phyloP scores from a whole-genome alignment of 2,797 vertebrate species.

The Rhinatrema bivittatum region DNA sequence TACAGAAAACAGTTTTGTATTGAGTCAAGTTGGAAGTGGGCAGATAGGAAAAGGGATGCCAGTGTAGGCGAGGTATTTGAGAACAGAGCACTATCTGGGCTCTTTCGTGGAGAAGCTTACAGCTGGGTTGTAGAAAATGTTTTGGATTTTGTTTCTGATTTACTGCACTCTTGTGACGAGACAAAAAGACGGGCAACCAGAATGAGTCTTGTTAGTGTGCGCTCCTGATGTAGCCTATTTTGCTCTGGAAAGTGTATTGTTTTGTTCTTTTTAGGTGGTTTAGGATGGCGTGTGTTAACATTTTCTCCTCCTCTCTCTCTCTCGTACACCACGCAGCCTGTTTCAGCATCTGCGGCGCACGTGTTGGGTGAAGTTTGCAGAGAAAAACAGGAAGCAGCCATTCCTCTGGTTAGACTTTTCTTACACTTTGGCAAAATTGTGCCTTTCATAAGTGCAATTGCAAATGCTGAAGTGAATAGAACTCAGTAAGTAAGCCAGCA shows the following conservation, averaged over 20 bases:
- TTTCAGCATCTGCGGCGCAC: conserved; percentile 87
- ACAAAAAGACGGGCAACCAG: neutral
- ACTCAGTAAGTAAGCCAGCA: conserved; percentile 90
- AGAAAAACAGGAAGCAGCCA: conserved; percentile 94
- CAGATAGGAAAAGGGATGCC: no score
- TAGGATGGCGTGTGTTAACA: neutral
- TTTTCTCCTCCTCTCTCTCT: conserved; percentile 3
- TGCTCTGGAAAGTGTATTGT: neutral
- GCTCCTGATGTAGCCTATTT: rapidly evolving
- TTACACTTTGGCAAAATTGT: conserved; percentile 90
- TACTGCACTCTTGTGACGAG: conserved; percentile 30
- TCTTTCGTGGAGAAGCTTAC: no score
- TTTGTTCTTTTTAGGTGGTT: neutral
- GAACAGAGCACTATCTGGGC: no score
- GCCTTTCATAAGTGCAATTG: conserved; percentile 94
- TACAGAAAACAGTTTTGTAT: no score
- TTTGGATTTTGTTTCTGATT: conserved; percentile 19
- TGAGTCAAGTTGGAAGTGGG: no score
- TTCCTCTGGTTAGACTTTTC: conserved; percentile 91
- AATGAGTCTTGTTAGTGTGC: neutral
- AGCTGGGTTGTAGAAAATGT: no score
- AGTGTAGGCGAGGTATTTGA: no score
- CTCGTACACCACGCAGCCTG: conserved; percentile 74
- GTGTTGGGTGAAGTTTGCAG: conserved; percentile 91
- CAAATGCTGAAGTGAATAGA: conserved; percentile 88